phyloP scores from a whole-genome alignment of 2,113 vertebrate genomes.

The Cariama cristata region DNA sequence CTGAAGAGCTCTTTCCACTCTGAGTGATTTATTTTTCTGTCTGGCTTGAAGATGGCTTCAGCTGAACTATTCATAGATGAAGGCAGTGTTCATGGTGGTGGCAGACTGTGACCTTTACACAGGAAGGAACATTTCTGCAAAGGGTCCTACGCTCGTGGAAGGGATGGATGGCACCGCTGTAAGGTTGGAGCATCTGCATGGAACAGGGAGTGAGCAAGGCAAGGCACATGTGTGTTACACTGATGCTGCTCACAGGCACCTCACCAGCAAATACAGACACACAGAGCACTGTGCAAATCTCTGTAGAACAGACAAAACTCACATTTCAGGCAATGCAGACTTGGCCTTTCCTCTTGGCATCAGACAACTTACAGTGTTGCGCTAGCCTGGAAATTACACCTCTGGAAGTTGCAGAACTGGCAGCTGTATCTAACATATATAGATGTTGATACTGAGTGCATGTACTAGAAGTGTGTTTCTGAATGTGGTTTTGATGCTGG shows the following conservation, averaged over 20 bases:
- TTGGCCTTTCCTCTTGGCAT: not conserved
- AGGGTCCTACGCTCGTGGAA: not conserved
- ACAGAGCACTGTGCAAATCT: not conserved
- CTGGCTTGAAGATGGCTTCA: constrained; percentile 1
- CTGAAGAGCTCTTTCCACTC: not conserved
- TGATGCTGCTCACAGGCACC: not conserved
- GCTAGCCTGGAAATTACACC: not conserved
- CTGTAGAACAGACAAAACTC: not conserved
- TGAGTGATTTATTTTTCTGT: not conserved
- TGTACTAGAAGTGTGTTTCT: not conserved
- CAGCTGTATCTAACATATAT: not conserved
- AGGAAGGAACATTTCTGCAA: not conserved
- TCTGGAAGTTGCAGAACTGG: not conserved
- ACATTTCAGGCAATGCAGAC: not conserved
- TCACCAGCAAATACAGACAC: not conserved
- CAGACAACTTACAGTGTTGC: not conserved
- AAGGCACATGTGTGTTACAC: not conserved
- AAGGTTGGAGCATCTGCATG: not conserved
- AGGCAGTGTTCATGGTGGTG: not conserved
- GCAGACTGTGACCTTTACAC: not conserved
- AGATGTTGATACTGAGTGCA: not conserved
- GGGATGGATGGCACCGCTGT: not conserved
- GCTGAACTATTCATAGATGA: not conserved
- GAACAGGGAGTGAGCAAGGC: not conserved
- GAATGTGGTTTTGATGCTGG: not conserved